Evolutionary conservation across 2,888 invertebrate species (phyloP), one percentile per base, ranked within the genome.

Genomic region (Belgica antarctica): DNA sequence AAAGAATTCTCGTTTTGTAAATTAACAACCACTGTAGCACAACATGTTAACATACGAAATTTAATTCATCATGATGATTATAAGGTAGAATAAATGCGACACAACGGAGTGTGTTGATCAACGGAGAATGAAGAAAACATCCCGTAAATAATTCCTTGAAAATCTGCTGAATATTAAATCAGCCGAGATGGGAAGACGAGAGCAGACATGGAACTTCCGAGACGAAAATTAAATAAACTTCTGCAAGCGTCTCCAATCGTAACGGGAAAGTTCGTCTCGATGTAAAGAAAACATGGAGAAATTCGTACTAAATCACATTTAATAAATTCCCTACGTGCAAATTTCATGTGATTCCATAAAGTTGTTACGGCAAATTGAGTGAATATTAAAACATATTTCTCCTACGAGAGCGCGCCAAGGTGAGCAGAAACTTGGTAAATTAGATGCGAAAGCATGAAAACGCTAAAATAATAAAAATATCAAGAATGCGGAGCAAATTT

Each of bases 381-480:
- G 22, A 22, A 52, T 52, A 19, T 52, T 52, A 52, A 52, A 52
- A 52, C 52, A 41, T 41, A n/a, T n/a, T n/a, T 41, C 41, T 41
- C 8, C n/a, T n/a, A n/a, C n/a, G n/a, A n/a, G n/a, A n/a, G n/a
- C 5, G 41, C 34, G 41, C 41, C n/a, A 10, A 41, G 41, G 41
- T 41, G n/a, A 41, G 41, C 3, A 5, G 41, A 41, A 41, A 41
- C 10, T 41, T 41, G 41, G n/a, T 5, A 41, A 41, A 41, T 41
- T 41, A 41, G 41, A 41, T 41, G 10, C 12, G 10, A 10, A n/a
- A n/a, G n/a, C n/a, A n/a, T n/a, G n/a, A n/a, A n/a, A n/a, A n/a
- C n/a, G n/a, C n/a, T n/a, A n/a, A n/a, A n/a, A n/a, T n/a, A n/a
- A n/a, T n/a, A n/a, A n/a, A 41, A 41, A 41, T 4, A 41, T 41